Base-by-base conservation (phyloP, 2,888 invertebrate genomes). In the Tortrix viridana region DNA sequence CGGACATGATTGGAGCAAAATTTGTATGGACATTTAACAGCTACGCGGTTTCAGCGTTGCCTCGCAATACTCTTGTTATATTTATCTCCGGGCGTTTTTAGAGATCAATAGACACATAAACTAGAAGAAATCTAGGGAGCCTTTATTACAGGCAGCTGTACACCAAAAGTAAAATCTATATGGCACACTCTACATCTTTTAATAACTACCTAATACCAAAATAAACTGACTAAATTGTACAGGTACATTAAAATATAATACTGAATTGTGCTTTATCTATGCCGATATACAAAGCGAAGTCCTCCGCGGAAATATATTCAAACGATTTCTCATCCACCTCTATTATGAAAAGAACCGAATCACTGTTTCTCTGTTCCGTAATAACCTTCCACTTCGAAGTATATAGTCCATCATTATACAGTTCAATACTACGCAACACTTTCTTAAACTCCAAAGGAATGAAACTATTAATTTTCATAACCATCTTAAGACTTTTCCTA, bases 191-290 rank as follows among this genome's bases (percentile, higher is more conserved):
- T 32, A 12, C 2, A 32, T n/a, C n/a, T n/a, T n/a, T n/a, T n/a
- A n/a, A n/a, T n/a, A n/a, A n/a, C n/a, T n/a, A n/a, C n/a, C n/a
- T n/a, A n/a, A n/a, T n/a, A n/a, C n/a, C n/a, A 41, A 41, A n/a
- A 12, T 2, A 41, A n/a, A 41, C 16, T 26, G 3, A 38, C n/a
- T 18, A 41, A 19, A 6, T n/a, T 4, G 9, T 6, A 53, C 38
- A 47, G 38, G 52, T 46, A 38, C 53, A 38, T 52, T 48, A 58
- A 16, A 6, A 79, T 12, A 75, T 53, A 19, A 77, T 60, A 65
- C 65, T 77, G 55, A 85, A 86, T 14, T 70, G 63, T 0, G 79
- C 76, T 41, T 74, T 79, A 66, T 87, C 88, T 0, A 83, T 66
- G 2, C 89, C 88, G 5, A 75, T 77, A 44, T 73, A 79, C 20